These are phyloP conservation scores for Hippocampus abdominalis DNA, from an alignment of 2,113 vertebrate species.

Conservation along the genomic window DNA sequence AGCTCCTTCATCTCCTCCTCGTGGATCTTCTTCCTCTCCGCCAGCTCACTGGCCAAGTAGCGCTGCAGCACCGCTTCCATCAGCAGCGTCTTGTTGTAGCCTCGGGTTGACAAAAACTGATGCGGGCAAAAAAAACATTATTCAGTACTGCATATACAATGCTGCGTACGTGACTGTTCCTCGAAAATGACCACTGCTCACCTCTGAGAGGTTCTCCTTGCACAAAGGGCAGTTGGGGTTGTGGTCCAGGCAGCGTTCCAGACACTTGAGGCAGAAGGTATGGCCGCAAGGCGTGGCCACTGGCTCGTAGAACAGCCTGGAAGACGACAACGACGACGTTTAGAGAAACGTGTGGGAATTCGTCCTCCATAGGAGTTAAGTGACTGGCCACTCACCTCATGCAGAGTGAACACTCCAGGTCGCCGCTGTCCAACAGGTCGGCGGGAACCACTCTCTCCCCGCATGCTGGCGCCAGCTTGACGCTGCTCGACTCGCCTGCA, in stretches of 20 bases:
- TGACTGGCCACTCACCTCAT: conserved; percentile 78
- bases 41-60: conserved; percentile 83
- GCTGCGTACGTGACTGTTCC: too few relatives aligned
- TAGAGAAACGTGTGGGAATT: not conserved
- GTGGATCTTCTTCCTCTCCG: conserved; percentile 84
- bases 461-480: conserved; percentile 16
- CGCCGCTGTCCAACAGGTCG: conserved; percentile 79
- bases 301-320: conserved; percentile 90
- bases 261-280: conserved; percentile 93
- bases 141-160: not conserved
- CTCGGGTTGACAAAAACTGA: conserved; percentile 86
- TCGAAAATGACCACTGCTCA: conserved; percentile 22
- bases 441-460: conserved; percentile 60
- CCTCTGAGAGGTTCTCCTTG: conserved; percentile 89
- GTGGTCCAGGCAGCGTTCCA: conserved; percentile 90
- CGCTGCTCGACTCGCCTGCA: conserved; percentile 63
- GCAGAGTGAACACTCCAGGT: conserved; percentile 91
- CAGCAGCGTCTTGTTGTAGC: conserved; percentile 84
- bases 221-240: conserved; percentile 87
- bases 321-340: not conserved
- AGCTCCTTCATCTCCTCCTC: conserved; percentile 91
- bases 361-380: too few relatives aligned
- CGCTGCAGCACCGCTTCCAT: conserved; percentile 84
- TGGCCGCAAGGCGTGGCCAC: conserved; percentile 89
- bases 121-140: conserved; percentile 26